Conservation (phyloP, 2,113 vertebrate species). For the Hiodon tergisus region DNA sequence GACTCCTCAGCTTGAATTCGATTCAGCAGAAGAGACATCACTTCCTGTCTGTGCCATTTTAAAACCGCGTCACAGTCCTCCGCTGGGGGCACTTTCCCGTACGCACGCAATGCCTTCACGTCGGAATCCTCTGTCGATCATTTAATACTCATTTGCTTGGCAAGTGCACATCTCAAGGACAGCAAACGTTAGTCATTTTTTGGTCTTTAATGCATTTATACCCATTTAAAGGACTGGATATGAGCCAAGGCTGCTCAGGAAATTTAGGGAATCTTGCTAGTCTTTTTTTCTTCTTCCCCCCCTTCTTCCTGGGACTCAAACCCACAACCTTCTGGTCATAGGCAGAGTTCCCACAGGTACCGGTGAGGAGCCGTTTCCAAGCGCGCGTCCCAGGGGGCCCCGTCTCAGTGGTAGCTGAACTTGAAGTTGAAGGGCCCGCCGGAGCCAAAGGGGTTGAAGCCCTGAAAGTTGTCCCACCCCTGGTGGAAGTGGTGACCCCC, state of each 20-base stretch:
- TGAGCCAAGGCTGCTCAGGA: background rate
- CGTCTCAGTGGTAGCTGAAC: conserved; percentile 86
- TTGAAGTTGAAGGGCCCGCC: conserved; percentile 90
- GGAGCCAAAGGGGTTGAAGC: conserved; percentile 93
- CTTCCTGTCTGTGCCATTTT: too few species aligned
- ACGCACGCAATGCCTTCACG: too few species aligned
- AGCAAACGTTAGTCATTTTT: background rate
- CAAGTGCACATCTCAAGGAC: conserved; percentile 14
- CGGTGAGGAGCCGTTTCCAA: too few species aligned
- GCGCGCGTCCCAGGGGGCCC: background rate
- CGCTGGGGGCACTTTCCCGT: background rate
- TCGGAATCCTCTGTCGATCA: background rate
- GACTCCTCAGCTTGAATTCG: too few species aligned
- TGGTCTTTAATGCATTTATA: background rate
- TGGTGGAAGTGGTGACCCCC: conserved; percentile 74
- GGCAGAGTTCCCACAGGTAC: background rate
- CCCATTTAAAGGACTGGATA: conserved; percentile 14
- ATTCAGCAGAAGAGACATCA: too few species aligned
- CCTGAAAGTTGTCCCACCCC: conserved; percentile 83
- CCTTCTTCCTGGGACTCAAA: background rate
- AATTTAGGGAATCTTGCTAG: background rate
- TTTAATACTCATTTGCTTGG: background rate
- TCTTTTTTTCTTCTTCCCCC: background rate
- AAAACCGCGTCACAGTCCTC: background rate
- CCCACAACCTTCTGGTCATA: too few species aligned